Evolutionary conservation across 2,888 invertebrate genomes (phyloP).

Genomic region (Drosophila nr. medialis): DNA sequence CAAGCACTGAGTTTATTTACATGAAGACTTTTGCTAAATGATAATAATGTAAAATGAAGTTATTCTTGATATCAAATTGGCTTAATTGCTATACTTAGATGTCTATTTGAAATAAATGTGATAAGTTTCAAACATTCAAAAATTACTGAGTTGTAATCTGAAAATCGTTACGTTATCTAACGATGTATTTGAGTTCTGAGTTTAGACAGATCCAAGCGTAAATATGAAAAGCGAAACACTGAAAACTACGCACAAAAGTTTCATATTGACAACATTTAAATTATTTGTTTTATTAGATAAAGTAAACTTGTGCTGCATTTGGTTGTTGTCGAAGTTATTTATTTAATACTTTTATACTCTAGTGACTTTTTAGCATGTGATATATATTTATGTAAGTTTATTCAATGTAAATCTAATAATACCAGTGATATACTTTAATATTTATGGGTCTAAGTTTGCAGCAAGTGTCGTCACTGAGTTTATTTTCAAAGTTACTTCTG

Average conservation of each 20-base stretch:
- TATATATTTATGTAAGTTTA: not conserved
- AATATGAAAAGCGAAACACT: not conserved
- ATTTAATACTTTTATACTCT: not conserved
- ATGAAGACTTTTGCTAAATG: not conserved
- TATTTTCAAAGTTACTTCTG: not conserved
- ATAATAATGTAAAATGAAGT: not conserved
- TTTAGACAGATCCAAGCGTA: not conserved
- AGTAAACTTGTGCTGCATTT: not conserved
- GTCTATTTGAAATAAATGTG: not conserved
- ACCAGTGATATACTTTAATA: not conserved
- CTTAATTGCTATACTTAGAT: not conserved
- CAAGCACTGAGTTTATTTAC: too few species aligned
- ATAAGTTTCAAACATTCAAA: not conserved
- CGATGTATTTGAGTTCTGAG: not conserved
- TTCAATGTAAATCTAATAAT: not conserved
- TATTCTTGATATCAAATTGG: not conserved
- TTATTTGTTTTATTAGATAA: not conserved
- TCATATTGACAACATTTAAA: not conserved
- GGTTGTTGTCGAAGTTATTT: not conserved
- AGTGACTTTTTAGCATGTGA: not conserved
- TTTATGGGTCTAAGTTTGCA: not conserved
- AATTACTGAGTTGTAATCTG: not conserved
- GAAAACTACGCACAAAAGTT: not conserved
- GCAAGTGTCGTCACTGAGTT: slow-evolving; percentile 22
- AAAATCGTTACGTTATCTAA: not conserved